Evolutionary conservation across 2,888 invertebrate genomes (phyloP).

Genomic region (Chrysolina oricalcia): DNA sequence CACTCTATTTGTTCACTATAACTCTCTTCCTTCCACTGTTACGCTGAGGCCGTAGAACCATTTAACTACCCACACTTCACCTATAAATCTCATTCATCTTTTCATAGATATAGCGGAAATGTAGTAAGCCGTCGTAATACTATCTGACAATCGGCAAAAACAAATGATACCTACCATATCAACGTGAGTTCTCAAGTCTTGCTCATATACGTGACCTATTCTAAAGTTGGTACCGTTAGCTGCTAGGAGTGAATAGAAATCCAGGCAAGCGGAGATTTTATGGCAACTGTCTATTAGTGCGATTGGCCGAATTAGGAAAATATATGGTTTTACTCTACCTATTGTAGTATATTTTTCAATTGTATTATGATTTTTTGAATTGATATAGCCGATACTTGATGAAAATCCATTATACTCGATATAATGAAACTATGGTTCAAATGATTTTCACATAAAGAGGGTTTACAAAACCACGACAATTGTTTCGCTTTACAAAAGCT

Average conservation of each 20-base stretch:
- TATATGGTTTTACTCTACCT: neutral
- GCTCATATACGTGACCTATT: conserved; percentile 46
- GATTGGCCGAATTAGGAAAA: neutral
- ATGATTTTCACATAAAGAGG: too few relatives aligned
- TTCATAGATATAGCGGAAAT: conserved; percentile 35
- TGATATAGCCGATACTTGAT: too few relatives aligned
- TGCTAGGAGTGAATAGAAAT: conserved; percentile 27
- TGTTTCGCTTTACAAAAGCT: too few relatives aligned
- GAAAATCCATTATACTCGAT: too few relatives aligned
- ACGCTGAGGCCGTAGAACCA: conserved; percentile 13
- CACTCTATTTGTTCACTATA: conserved; percentile 9
- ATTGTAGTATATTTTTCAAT: too few relatives aligned
- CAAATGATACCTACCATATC: conserved; percentile 51
- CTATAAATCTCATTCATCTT: conserved; percentile 37
- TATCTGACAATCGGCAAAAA: conserved; percentile 53
- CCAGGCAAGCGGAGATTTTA: conserved; percentile 9
- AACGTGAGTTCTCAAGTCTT: conserved; percentile 43
- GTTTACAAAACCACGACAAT: too few relatives aligned
- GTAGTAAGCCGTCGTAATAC: conserved; percentile 45
- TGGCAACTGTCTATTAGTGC: neutral
- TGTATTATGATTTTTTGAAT: too few relatives aligned
- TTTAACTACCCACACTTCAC: conserved; percentile 33
- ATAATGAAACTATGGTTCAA: too few relatives aligned
- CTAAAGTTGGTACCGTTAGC: conserved; percentile 43
- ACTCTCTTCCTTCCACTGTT: conserved; percentile 21